Evolutionary conservation across 2,797 vertebrate species (phyloP), one percentile per base, ranked within the genome.

Genomic region (Rhodeus uyekii): DNA sequence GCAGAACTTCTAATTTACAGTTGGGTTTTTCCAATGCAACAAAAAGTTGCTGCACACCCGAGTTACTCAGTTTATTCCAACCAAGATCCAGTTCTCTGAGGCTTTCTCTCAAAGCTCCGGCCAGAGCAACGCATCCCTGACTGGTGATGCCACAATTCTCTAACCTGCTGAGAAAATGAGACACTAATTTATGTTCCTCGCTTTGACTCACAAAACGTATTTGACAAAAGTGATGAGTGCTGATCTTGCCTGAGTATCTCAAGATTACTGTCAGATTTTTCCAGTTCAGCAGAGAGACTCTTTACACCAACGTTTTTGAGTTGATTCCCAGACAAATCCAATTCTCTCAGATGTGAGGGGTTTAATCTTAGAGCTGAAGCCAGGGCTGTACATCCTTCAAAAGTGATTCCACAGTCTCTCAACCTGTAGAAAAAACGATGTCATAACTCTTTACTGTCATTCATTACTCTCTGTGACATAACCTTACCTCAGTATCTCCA

Each of bases 1-100:
- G 29, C 58, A 81, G 16, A 64, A 81, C 32, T 64, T 64, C 1
- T 6, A 81, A 39, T 38, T 64, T 64, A 53, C 29, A 81, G 32
- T 63, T 48, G 14, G 74, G 55, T 44, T 61, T 29, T 19, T 76
- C 18, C 16, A 76, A 76, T 42, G 38, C 53, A 13, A 6, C 14
- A 61, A 4, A 44, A 22, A 76, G 38, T 8, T 18, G 8, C 18
- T 32, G 53, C 36, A 76, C 55, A 2, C 74, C 74, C 0, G 55
- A 61, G 24, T 32, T 38, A 29, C 38, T 38, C 18, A 76, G 9
- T 13, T 29, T 22, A 32, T 76, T 76, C 38, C 24, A 61, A 12
- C 36, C 10, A 14, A 61, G 55, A 44, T 76, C 55, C 18, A 76
- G 38, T 27, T 29, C 10, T 61, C 24, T 76, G 2, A 76, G 16